Evolutionary conservation across 1,140 invertebrate genomes (phyloP), one percentile per base, ranked within the genome.

Genomic region (Anadara kagoshimensis): DNA sequence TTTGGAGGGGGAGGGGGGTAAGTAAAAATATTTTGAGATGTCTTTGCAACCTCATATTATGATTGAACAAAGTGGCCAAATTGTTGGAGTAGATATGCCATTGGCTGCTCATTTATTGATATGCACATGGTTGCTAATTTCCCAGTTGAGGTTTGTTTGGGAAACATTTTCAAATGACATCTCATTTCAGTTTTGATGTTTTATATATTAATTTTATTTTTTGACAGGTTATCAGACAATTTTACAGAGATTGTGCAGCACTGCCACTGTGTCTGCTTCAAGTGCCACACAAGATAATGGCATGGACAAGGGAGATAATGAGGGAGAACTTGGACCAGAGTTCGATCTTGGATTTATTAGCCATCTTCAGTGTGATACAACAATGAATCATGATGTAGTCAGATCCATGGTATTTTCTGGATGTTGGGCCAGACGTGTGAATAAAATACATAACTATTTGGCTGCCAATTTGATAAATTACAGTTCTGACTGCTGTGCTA

Each of bases 151-250:
- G 22, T 5, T 53, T 53, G 16, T 53, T 53, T 53, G 5, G 22
- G 18, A 53, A 47, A 10, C 18, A 10, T 47, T 47, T 47, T 47
- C 45, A 10, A 10, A 10, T 47, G 45, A 8, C 18, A n/a, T n/a
- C n/a, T 0, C n/a, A 24, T 26, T 16, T 8, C 62, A 26, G 41
- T n/a, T 62, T 44, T n/a, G n/a, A n/a, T n/a, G n/a, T n/a, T n/a
- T n/a, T n/a, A 63, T 20, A 29, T 20, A 43, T 5, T 5, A 20
- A 43, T 14, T 7, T 61, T 43, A 20, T 68, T 62, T 61, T 14
- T 43, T 63, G 43, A 0, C 76, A 88, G 87, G 87, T 57, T 88
- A 88, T 63, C 87, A 87, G 75, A 80, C 80, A 18, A 82, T 88
- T n/a, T 74, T 88, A 11, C 86, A 87, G 67, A 75, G 87, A 36